phyloP scores from a whole-genome alignment of 2,113 vertebrate genomes.

The Brienomyrus longianalis region DNA sequence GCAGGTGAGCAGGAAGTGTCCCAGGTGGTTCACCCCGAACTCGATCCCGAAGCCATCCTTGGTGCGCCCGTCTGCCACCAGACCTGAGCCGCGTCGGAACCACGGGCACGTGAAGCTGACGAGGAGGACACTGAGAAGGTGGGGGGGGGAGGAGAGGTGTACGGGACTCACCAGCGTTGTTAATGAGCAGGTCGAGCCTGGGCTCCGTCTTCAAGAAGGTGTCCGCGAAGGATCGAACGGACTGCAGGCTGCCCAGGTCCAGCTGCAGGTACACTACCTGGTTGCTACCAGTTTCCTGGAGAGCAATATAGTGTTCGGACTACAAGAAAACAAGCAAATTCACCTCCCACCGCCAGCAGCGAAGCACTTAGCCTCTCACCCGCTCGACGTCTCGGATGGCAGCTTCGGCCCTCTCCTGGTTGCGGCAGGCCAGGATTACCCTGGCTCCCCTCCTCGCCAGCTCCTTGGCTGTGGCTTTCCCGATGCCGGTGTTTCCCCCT shows the following conservation, averaged over 20 bases:
- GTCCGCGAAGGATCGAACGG: constrained; percentile 58
- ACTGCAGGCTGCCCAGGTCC: constrained; percentile 64
- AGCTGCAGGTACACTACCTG: constrained; percentile 65
- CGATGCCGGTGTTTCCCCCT: constrained; percentile 43
- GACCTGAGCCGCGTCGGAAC: constrained; percentile 40
- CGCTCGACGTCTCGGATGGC: constrained; percentile 58
- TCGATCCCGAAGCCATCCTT: constrained; percentile 56
- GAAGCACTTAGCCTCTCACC: constrained; percentile 36
- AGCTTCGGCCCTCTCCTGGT: constrained; percentile 50
- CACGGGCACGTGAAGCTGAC: neutral
- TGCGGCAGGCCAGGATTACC: constrained; percentile 61
- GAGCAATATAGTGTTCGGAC: neutral
- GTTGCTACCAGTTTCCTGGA: constrained; percentile 46
- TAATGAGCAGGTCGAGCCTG: constrained; percentile 67
- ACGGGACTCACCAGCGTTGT: constrained; percentile 63
- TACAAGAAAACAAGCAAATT: neutral
- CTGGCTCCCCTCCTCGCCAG: constrained; percentile 65
- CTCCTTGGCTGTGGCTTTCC: constrained; percentile 62
- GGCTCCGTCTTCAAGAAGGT: constrained; percentile 39
- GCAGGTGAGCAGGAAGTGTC: constrained; percentile 42
- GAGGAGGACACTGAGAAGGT: neutral
- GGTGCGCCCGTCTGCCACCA: constrained; percentile 43
- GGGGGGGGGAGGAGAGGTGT: neutral
- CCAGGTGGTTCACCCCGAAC: constrained; percentile 64
- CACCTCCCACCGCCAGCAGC: neutral